Evolutionary conservation across 92 coral and sea anemone genomes (phyloP), one percentile per base, ranked within the genome.

Genomic region (Paragorgia papillata): DNA sequence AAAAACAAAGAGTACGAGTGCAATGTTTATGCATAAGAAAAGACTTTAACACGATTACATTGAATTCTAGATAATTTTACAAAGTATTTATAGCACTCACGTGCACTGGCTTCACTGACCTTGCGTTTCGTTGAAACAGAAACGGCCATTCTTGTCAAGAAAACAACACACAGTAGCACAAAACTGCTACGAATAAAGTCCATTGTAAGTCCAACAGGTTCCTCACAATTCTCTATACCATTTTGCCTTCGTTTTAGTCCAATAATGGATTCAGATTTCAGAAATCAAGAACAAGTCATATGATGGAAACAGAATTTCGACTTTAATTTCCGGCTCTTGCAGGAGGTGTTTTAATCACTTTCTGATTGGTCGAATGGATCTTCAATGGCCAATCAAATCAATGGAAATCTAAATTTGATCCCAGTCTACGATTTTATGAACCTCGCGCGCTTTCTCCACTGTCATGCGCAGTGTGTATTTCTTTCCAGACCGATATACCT

Each of bases 391-490:
- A 67, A 67, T 67, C 25, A 46, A 41, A 67, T 41, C 12, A n/a
- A 22, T n/a, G 32, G 41, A n/a, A n/a, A n/a, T n/a, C n/a, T n/a
- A n/a, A n/a, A n/a, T n/a, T n/a, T n/a, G n/a, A n/a, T n/a, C n/a
- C n/a, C n/a, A n/a, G n/a, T n/a, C n/a, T n/a, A n/a, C n/a, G n/a
- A n/a, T n/a, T n/a, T n/a, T n/a, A n/a, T n/a, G n/a, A n/a, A n/a
- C n/a, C n/a, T n/a, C n/a, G n/a, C n/a, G n/a, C n/a, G n/a, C n/a
- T n/a, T n/a, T n/a, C n/a, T n/a, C 15, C 46, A 22, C 13, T 71
- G 78, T 53, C 78, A 71, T 71, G 78, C 78, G 78, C 64, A 7
- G 58, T 71, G 28, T 54, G 59, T 71, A 58, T 54, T 34, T 40
- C 54, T 68, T 37, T 68, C 18, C 35, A 68, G 54, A 58, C 54